Conservation (phyloP, 2,797 vertebrate species). For the Pampus argenteus region DNA sequence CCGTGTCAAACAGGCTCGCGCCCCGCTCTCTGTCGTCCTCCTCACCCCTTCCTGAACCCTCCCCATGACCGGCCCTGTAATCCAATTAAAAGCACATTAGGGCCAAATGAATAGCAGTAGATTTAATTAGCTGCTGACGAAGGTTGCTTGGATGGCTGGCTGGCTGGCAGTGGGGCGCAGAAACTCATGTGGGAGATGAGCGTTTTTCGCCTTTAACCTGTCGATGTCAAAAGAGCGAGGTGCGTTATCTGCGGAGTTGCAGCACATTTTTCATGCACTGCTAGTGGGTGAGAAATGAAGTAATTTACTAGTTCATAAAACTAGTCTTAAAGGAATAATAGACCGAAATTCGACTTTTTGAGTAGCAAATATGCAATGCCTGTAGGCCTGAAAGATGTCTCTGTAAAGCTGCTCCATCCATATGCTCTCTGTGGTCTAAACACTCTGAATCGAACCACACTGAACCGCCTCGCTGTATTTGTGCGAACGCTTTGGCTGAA, state of each 20-base stretch:
- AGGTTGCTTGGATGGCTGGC: slow-evolving; percentile 66
- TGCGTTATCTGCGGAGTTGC: slow-evolving; percentile 22
- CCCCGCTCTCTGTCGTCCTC: slow-evolving; percentile 54
- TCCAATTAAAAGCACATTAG: slow-evolving; percentile 87
- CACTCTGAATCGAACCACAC: too few relatives aligned
- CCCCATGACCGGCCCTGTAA: slow-evolving; percentile 78
- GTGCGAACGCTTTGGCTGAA: too few relatives aligned
- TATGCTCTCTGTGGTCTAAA: background rate
- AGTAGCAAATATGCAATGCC: background rate
- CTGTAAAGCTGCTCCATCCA: background rate
- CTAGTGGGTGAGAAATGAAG: slow-evolving; percentile 32
- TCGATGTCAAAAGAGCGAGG: slow-evolving; percentile 24
- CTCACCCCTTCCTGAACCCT: slow-evolving; percentile 74
- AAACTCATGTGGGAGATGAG: slow-evolving; percentile 13
- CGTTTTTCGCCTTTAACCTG: slow-evolving; percentile 43
- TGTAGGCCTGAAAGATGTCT: background rate
- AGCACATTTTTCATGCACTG: slow-evolving; percentile 26
- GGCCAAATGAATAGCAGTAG: slow-evolving; percentile 82
- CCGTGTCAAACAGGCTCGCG: slow-evolving; percentile 55
- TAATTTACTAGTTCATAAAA: slow-evolving; percentile 10
- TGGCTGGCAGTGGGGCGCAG: slow-evolving; percentile 46
- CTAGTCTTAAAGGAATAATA: background rate
- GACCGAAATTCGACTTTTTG: background rate
- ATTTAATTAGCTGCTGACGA: slow-evolving; percentile 86
- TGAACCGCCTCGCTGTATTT: too few relatives aligned